These are phyloP conservation scores for Pao palembangensis DNA, from an alignment of 2,113 vertebrate genomes.

Conservation along the genomic window DNA sequence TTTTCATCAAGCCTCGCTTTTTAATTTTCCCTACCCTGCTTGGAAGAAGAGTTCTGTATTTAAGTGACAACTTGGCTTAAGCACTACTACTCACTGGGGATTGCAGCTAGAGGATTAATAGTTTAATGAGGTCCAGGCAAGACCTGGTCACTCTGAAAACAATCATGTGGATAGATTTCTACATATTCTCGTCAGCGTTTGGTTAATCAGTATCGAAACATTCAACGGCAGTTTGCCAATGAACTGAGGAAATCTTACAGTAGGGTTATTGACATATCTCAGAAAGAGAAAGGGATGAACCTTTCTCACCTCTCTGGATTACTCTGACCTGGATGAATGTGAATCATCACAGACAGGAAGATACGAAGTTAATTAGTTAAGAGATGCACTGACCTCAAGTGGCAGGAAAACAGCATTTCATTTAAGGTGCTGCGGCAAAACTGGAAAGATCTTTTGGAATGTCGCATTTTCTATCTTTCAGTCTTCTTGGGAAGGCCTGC, in stretches of 20 bases:
- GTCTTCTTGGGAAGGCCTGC: slow-evolving; percentile 27
- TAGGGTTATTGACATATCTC: slow-evolving; percentile 51
- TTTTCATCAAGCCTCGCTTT: not conserved
- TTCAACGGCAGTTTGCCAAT: slow-evolving; percentile 47
- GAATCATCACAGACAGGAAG: slow-evolving; percentile 12
- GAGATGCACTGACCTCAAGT: slow-evolving; percentile 16
- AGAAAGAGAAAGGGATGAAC: not conserved
- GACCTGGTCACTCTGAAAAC: slow-evolving; percentile 67
- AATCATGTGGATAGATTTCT: slow-evolving; percentile 66
- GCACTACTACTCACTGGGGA: slow-evolving; percentile 40
- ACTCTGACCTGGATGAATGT: too few species aligned
- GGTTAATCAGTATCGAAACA: slow-evolving; percentile 67
- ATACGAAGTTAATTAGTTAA: slow-evolving; percentile 25
- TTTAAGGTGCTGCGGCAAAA: slow-evolving; percentile 5
- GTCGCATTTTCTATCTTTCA: slow-evolving; percentile 13
- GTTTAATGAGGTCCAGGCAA: slow-evolving; percentile 70
- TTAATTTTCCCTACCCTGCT: slow-evolving; percentile 16
- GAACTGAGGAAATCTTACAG: slow-evolving; percentile 31
- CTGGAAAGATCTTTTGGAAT: too few species aligned
- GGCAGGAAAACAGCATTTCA: slow-evolving; percentile 21
- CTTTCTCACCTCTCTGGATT: too few species aligned
- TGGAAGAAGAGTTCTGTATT: slow-evolving; percentile 40
- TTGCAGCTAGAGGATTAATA: slow-evolving; percentile 63
- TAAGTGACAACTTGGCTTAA: slow-evolving; percentile 54
- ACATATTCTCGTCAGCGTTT: slow-evolving; percentile 63